Percentiles rank a stretch among this genome's conserved stretches.
These are phyloP conservation scores for Agelastica alni DNA, from an alignment of 2,888 invertebrate species.

Conservation along the genomic window DNA sequence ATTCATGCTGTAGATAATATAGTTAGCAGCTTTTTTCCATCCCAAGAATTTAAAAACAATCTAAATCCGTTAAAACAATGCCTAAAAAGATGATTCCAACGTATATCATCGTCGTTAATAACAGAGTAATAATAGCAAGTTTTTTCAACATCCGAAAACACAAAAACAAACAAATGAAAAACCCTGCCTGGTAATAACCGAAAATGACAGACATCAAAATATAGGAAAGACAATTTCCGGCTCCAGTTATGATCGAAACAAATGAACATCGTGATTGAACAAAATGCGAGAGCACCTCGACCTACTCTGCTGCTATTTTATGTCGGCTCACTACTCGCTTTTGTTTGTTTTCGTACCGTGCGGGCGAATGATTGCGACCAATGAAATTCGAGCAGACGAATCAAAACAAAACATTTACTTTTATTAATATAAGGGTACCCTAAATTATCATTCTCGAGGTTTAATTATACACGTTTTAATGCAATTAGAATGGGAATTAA, in stretches of 20 bases:
- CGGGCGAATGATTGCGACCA: slow-evolving; percentile 51
- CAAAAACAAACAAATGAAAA: slow-evolving; percentile 27
- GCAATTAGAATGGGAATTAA: no score
- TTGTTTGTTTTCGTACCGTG: slow-evolving; percentile 51
- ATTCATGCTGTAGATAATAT: no score
- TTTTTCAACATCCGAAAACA: no score
- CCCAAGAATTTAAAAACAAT: no score
- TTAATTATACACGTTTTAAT: no score
- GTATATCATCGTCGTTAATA: no score
- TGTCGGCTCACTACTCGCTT: slow-evolving; percentile 32
- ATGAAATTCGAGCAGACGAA: slow-evolving; percentile 50
- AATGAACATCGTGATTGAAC: slow-evolving; percentile 47
- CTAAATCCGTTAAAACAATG: no score
- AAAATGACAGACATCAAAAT: slow-evolving; percentile 44
- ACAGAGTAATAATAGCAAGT: no score
- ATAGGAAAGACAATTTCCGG: slow-evolving; percentile 51
- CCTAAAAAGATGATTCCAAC: no score
- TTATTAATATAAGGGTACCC: slow-evolving; percentile 42
- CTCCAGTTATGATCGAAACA: slow-evolving; percentile 51
- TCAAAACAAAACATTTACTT: slow-evolving; percentile 45
- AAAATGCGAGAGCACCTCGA: slow-evolving; percentile 37
- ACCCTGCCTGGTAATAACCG: slow-evolving; percentile 40
- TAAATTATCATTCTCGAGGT: slow-evolving; percentile 29
- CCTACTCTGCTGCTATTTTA: slow-evolving; percentile 23
- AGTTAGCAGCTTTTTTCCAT: no score